Conservation (phyloP, 2,888 invertebrate species). For the Galerucella pusilla region DNA sequence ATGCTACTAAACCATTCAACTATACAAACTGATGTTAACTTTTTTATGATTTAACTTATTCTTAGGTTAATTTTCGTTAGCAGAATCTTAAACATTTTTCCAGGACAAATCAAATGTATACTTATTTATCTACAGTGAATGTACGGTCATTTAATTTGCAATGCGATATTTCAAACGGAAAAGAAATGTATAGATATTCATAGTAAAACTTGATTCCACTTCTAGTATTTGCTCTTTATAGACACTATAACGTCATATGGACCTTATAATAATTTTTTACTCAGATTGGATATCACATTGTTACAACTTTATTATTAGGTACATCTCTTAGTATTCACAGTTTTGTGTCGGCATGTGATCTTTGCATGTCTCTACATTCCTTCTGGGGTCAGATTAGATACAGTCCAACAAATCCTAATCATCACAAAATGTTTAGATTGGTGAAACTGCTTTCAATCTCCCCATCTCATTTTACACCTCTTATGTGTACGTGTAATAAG, state of each 20-base stretch:
- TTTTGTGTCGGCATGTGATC: constrained; percentile 39
- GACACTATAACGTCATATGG: not conserved
- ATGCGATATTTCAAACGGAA: too few species aligned
- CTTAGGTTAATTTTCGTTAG: too few species aligned
- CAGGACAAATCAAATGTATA: too few species aligned
- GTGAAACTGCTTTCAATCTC: constrained; percentile 53
- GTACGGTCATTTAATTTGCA: too few species aligned
- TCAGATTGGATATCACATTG: not conserved
- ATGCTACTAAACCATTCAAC: too few species aligned
- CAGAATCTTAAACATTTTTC: too few species aligned
- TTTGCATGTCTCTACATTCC: constrained; percentile 62
- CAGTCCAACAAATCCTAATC: constrained; percentile 40
- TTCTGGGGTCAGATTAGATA: constrained; percentile 57
- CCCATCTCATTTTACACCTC: constrained; percentile 56
- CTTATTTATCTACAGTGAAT: too few species aligned
- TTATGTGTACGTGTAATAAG: constrained; percentile 58
- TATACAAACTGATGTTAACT: too few species aligned
- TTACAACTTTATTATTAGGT: not conserved
- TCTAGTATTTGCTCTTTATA: too few species aligned
- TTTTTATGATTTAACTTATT: too few species aligned
- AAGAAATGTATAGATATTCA: too few species aligned
- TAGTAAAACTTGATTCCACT: too few species aligned
- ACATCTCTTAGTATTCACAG: constrained; percentile 15
- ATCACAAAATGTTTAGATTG: constrained; percentile 51
- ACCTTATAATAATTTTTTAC: not conserved